Conservation (phyloP, 2,888 invertebrate species). For the Tetragonula carbonaria region DNA sequence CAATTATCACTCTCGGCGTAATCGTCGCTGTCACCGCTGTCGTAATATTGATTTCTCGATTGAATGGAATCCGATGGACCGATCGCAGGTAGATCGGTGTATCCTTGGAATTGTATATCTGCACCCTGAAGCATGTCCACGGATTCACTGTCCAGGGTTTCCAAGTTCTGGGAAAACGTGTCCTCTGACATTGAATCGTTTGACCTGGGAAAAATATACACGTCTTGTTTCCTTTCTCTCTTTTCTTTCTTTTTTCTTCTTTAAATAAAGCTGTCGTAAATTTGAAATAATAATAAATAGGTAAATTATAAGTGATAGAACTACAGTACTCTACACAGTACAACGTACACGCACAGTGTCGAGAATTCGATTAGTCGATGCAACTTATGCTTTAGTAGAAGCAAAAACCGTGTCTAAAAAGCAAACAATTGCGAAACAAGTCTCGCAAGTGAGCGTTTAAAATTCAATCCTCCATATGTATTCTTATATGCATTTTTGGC, state of each 20-base stretch:
- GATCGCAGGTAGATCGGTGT: constrained; percentile 36
- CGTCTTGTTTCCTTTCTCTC: too few relatives aligned
- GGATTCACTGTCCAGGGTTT: constrained; percentile 84
- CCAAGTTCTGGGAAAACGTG: constrained; percentile 88
- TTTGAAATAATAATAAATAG: neutral
- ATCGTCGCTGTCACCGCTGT: constrained; percentile 82
- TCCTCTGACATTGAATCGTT: constrained; percentile 85
- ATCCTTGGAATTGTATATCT: constrained; percentile 49
- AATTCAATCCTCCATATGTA: constrained; percentile 7
- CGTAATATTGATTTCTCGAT: constrained; percentile 76
- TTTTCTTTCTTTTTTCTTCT: too few relatives aligned
- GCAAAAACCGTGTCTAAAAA: constrained; percentile 9
- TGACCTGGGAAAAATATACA: constrained; percentile 66
- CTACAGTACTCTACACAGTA: constrained; percentile 29
- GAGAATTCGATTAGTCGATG: constrained; percentile 31
- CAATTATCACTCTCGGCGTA: constrained; percentile 82
- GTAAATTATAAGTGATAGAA: neutral
- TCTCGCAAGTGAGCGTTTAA: neutral
- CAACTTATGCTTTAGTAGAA: constrained; percentile 18
- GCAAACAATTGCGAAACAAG: constrained; percentile 5
- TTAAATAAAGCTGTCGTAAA: neutral
- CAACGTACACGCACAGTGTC: neutral
- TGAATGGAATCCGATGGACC: constrained; percentile 53
- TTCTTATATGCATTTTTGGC: neutral
- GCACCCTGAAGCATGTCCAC: constrained; percentile 64